phyloP scores from a whole-genome alignment of 2,888 invertebrate species.

The Eupithecia pulchellata region DNA sequence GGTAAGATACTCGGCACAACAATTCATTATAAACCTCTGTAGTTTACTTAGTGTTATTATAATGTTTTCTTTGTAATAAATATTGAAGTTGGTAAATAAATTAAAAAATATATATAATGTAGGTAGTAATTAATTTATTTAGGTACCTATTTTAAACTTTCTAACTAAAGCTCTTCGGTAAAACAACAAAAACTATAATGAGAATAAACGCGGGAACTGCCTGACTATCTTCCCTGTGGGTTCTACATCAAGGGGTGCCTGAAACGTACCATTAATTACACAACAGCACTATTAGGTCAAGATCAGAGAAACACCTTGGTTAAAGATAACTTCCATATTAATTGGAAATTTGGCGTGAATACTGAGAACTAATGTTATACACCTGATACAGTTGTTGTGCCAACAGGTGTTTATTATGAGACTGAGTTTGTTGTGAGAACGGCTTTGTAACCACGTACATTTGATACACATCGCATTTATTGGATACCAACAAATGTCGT shows the following conservation, averaged over 20 bases:
- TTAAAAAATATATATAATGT: too few species aligned
- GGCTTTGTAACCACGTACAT: neutral
- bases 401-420: slow-evolving; percentile 33
- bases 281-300: slow-evolving; percentile 11
- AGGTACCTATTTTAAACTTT: too few species aligned
- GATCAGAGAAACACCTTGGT: slow-evolving; percentile 10
- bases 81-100: too few species aligned
- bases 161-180: too few species aligned
- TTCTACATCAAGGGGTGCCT: neutral
- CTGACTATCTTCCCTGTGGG: neutral
- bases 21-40: too few species aligned
- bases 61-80: too few species aligned
- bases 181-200: neutral
- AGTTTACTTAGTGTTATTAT: too few species aligned
- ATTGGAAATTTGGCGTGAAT: slow-evolving; percentile 18
- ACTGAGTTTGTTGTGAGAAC: neutral
- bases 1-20: too few species aligned
- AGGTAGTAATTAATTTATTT: too few species aligned
- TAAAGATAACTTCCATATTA: slow-evolving; percentile 19
- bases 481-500: neutral
- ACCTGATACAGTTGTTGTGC: slow-evolving; percentile 33
- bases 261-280: neutral
- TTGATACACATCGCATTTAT: neutral
- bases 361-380: slow-evolving; percentile 17
- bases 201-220: neutral